Evolutionary conservation across 2,113 vertebrate species (phyloP), one percentile per base, ranked within the genome.

Genomic region (Pluvianellus socialis): DNA sequence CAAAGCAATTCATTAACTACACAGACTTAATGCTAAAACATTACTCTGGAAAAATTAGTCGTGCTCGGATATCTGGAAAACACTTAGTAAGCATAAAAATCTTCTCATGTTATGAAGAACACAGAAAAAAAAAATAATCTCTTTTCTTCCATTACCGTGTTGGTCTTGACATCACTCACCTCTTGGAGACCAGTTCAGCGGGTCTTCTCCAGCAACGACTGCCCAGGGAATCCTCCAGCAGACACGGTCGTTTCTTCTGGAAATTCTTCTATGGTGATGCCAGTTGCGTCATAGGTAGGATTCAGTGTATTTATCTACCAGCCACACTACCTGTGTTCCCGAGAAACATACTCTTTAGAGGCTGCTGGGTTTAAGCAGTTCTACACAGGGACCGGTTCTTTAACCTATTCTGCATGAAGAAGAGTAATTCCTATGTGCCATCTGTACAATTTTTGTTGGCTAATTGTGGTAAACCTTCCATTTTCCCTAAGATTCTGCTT

Each of bases 161-260:
- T 87, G 24, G 9, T 74, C 19, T 89, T 42, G 50, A 40, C 14
- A 32, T 38, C 12, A 2, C 13, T 27, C 1, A 4, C 5, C 7
- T 13, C 59, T 71, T 7, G 3, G 50, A 62, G 14, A 23, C 9
- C 32, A n/a, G 20, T 55, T 72, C 35, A 40, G 40, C 0, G 2
- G 49, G 12, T 38, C 19, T 66, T 75, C 45, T 63, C 8, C n/a
- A 75, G 66, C 40, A 28, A 4, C 56, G n/a, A 3, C 33, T 62
- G 17, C 23, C 40, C 30, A 21, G 44, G 33, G 38, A 73, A 63
- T 74, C 12, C 27, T 70, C 19, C 42, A 26, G 28, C 17, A 89
- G 45, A 68, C 70, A 40, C 0, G 1, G 19, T 11, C 1, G 1
- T 55, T 79, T 19, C 3, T 20, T 26, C 44, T 80, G 72, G 32